phyloP scores from a whole-genome alignment of 2,113 vertebrate genomes.

The Puntigrus tetrazona region DNA sequence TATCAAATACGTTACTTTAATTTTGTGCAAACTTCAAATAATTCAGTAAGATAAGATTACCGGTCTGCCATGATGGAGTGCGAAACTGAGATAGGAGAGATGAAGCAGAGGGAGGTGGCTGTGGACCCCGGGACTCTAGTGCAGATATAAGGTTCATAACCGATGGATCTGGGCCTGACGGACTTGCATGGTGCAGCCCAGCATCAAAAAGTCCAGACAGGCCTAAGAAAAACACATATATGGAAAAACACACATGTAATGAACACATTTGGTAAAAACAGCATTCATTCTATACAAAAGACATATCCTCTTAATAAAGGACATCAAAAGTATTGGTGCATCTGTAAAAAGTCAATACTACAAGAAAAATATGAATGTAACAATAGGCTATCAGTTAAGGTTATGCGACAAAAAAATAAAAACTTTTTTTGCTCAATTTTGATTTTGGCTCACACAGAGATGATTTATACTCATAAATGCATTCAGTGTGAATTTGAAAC shows the following conservation, averaged over 20 bases:
- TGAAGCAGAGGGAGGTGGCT: constrained; percentile 90
- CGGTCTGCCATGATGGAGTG: constrained; percentile 94
- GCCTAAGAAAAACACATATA: constrained; percentile 68
- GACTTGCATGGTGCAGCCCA: constrained; percentile 88
- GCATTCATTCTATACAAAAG: not conserved
- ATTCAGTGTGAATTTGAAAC: too few species aligned
- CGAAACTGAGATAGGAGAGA: constrained; percentile 95
- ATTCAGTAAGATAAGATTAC: constrained; percentile 64
- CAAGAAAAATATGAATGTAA: not conserved
- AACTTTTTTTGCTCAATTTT: too few species aligned
- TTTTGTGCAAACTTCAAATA: constrained; percentile 1
- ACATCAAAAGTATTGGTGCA: not conserved
- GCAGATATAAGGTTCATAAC: constrained; percentile 97
- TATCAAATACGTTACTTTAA: not conserved
- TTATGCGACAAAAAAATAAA: too few species aligned
- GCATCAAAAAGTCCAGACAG: constrained; percentile 92
- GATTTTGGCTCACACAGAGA: too few species aligned
- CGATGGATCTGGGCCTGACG: constrained; percentile 86
- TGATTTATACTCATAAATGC: too few species aligned
- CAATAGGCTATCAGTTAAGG: too few species aligned
- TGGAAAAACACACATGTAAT: not conserved
- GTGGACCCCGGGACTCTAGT: constrained; percentile 89
- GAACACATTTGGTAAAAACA: not conserved
- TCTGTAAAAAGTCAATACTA: not conserved
- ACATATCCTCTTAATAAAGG: not conserved